Base-by-base conservation (phyloP, 2,113 vertebrate genomes). In the Seriola rivoliana region DNA sequence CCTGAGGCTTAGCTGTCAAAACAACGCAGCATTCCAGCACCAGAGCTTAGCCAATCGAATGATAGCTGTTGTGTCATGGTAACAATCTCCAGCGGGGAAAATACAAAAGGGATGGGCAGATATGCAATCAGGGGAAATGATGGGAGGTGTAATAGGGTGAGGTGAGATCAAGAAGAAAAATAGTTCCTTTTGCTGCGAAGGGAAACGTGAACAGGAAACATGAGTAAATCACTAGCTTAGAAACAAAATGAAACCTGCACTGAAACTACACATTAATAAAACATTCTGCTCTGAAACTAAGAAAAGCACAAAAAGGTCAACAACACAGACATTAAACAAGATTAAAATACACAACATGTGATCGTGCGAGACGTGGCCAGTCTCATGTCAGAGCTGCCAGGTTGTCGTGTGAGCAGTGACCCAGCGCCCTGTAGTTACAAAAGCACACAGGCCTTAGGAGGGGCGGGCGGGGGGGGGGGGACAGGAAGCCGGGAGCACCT, bases 41-140 rank as follows among this genome's bases (percentile, higher is more conserved):
- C 66, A 1, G 6, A 32, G 68, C 62, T 74, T 0, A 79, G 67
- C 90, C 88, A 85, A 72, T 82, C 17, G 9, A 72, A 29, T 40
- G 81, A 85, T 40, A n/a, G 87, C 78, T 46, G 29, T 29, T 29
- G 78, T 69, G 78, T 84, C 92, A 91, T 84, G 81, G 91, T 54
- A 87, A 93, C 92, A 55, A 75, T 92, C 80, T 87, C 92, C 87
- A 90, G 82, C 40, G 89, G 86, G 82, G 85, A 87, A 88, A 92
- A 80, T 76, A 90, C 75, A 90, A 85, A 77, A 81, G 66, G 89
- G 88, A 81, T 82, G 86, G 76, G 66, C 64, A 38, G n/a, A 64
- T 46, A 10, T 75, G 76, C 55, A 1, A 85, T 63, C 50, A 21
- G 68, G 38, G 40, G 23, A 29, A 12, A 73, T 58, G 21, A 77